These are phyloP conservation scores for Incurvaria masculella DNA, from an alignment of 2,888 invertebrate species.

Conservation along the genomic window DNA sequence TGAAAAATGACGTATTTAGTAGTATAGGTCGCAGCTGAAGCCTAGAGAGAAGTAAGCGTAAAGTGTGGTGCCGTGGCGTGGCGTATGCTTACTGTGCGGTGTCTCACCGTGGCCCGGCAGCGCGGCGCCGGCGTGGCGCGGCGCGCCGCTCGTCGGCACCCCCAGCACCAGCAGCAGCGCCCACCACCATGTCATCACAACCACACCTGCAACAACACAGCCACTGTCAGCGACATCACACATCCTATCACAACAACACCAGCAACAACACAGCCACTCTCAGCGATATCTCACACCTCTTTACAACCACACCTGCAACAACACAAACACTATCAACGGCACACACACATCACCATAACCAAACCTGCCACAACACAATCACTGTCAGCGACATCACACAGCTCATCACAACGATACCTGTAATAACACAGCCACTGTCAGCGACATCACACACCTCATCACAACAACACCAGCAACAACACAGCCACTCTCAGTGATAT, in stretches of 20 bases:
- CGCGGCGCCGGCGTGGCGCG: conserved; percentile 35
- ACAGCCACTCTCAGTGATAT: conserved; percentile 50
- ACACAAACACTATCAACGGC: conserved; percentile 45
- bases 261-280: conserved; percentile 39
- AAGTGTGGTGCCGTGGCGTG: not conserved
- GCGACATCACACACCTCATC: conserved; percentile 56
- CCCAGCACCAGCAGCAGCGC: conserved; percentile 50
- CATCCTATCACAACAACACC: conserved; percentile 58
- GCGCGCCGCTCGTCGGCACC: conserved; percentile 40
- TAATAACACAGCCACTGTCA: too few relatives aligned
- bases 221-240: conserved; percentile 53
- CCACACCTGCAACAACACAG: conserved; percentile 45
- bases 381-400: too few relatives aligned
- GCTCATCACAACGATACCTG: too few relatives aligned
- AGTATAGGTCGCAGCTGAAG: too few relatives aligned
- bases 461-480: conserved; percentile 49
- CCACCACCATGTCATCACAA: conserved; percentile 58
- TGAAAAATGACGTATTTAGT: too few relatives aligned
- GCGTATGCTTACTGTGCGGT: conserved; percentile 47
- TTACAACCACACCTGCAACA: conserved; percentile 53
- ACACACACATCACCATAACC: conserved; percentile 58
- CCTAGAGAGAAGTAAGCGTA: not conserved
- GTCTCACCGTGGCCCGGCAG: conserved; percentile 52
- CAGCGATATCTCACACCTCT: conserved; percentile 55
- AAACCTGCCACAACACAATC: conserved; percentile 34